Evolutionary conservation across 1,140 invertebrate genomes (phyloP).

Genomic region (Oscheius sp.): DNA sequence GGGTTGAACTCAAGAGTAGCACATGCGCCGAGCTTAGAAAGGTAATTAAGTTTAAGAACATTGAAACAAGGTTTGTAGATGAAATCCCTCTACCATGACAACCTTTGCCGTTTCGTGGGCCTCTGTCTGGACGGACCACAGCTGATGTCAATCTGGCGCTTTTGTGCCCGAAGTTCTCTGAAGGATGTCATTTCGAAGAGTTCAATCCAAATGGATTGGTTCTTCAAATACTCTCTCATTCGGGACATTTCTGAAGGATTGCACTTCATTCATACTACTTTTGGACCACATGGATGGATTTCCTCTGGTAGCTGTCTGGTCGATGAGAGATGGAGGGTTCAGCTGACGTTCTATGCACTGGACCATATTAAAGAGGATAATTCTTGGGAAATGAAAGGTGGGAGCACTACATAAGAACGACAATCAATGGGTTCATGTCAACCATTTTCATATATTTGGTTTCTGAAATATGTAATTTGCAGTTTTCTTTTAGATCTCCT

Average conservation of each 20-base stretch:
- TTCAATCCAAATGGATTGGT: constrained; percentile 40
- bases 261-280: constrained; percentile 35
- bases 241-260: constrained; percentile 35
- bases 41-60: constrained; percentile 12
- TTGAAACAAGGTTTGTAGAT: constrained; percentile 26
- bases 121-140: constrained; percentile 48
- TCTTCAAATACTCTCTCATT: constrained; percentile 42
- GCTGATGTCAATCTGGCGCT: constrained; percentile 43
- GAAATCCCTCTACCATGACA: constrained; percentile 53
- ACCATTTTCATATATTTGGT: no score
- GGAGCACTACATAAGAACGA: constrained; percentile 3
- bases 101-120: constrained; percentile 53
- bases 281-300: constrained; percentile 39
- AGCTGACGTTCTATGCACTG: constrained; percentile 39
- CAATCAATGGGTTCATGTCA: no score
- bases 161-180: constrained; percentile 36
- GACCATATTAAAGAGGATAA: constrained; percentile 27
- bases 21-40: constrained; percentile 32
- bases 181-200: constrained; percentile 38
- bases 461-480: background rate
- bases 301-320: constrained; percentile 40
- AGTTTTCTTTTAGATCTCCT: constrained; percentile 68
- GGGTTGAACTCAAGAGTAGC: constrained; percentile 15
- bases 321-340: constrained; percentile 43
- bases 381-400: constrained; percentile 11